Evolutionary conservation across 1,140 invertebrate species (phyloP), one percentile per base, ranked within the genome.

Genomic region (Cydia strobilella): DNA sequence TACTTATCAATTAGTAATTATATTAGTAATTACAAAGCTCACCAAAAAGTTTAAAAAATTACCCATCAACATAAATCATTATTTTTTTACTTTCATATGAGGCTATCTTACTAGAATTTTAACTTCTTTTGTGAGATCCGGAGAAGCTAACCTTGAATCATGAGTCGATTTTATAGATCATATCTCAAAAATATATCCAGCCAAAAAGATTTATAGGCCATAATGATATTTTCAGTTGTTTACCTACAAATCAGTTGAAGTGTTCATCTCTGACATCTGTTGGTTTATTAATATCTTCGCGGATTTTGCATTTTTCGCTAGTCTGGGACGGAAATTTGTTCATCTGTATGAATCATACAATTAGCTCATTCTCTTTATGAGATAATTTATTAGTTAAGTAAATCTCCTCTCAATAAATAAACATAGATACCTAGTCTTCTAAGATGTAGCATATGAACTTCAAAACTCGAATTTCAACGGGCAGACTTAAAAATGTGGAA

Each of bases 241-340:
- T 83, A 82, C 79, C 79, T 79, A 83, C 80, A 82, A 85, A 84
- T 85, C 83, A 83, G 48, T 59, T 62, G 73, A 72, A 76, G 76
- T n/a, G 25, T 62, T 39, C 25, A 42, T 62, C 31, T 69, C 65
- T 42, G 65, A 69, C 65, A 69, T 69, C 65, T 69, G 65, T 42
- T 35, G 65, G 27, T 69, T 69, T 69, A 69, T 69, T 69, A 69
- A 69, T 69, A 69, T 69, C 65, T 69, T 51, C 48, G 48, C 54
- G 20, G 54, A 10, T 59, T 69, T 69, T 31, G 31, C 35, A 69
- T 35, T 39, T 65, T 39, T 42, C 31, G 31, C 65, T 69, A 69
- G 31, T n/a, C n/a, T 66, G 63, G 27, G 23, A 31, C 63, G 63
- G 25, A 15, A 7, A 13, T 18, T 42, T 51, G 15, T 18, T 20